Base-by-base conservation (phyloP, 2,888 invertebrate species). In the Plutella xylostella region DNA sequence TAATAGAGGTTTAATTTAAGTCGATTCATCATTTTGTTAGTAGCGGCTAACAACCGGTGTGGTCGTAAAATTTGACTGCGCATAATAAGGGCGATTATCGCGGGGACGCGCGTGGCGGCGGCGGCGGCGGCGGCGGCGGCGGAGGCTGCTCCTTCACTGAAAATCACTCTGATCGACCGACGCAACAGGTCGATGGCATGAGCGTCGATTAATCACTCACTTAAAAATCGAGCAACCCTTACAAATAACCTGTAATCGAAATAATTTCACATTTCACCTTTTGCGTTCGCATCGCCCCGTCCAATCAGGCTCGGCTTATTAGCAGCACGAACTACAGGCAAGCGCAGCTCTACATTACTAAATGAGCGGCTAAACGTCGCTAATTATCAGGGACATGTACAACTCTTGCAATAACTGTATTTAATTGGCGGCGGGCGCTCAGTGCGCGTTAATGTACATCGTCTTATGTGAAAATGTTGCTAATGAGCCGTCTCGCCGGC, bases 11-110 rank as follows among this genome's bases (percentile, higher is more conserved):
- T 74, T 72, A 73, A 74, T 74, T 74, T 67, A 61, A 69, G 68
- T 63, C 66, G 58, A 68, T 68, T 68, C 65, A 66, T 71, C 66
- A 72, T 71, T 75, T 71, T 72, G 68, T 71, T 71, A 68, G 70
- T 68, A 69, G 67, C 69, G 65, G 66, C 65, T 72, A 72, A 73
- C 72, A 73, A 68, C 70, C 76, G 68, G 69, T 67, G 70, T 61
- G 77, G 64, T 80, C 79, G 71, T 82, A 79, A 80, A 82, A 82
- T 78, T 79, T 79, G 79, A 79, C 76, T 79, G 79, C 74, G 55
- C 68, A 75, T 79, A 80, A 78, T 79, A 73, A 78, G 78, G 58
- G 68, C 73, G 71, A 76, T 76, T 72, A 78, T 70, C 64, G 67
- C 64, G 57, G 59, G 30, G 67, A 67, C 61, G 63, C 66, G 67